Percentiles rank a stretch among this genome's conserved stretches.
phyloP scores from a whole-genome alignment of 1,140 invertebrate genomes.

The Cyphomyrmex costatus region DNA sequence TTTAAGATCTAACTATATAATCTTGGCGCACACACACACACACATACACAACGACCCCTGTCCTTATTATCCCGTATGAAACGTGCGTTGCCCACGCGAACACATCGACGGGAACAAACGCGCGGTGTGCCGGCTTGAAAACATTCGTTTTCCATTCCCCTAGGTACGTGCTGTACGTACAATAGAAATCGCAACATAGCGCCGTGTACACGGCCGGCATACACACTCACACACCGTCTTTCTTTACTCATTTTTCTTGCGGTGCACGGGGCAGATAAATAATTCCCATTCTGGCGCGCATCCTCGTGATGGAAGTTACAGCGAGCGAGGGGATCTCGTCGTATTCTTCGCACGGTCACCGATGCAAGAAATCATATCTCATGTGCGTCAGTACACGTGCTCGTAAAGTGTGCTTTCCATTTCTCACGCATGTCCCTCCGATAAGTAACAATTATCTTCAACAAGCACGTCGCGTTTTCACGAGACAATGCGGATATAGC shows the following conservation, averaged over 20 bases:
- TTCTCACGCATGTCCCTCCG: slow-evolving; percentile 59
- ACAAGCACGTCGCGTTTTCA: slow-evolving; percentile 42
- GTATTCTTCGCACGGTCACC: slow-evolving; percentile 55
- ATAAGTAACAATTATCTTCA: slow-evolving; percentile 62
- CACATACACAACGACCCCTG: too few species aligned
- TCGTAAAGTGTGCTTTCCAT: slow-evolving; percentile 58
- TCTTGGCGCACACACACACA: slow-evolving; percentile 10
- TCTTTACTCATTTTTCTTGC: slow-evolving; percentile 42
- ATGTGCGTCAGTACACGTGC: slow-evolving; percentile 12
- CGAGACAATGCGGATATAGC: slow-evolving; percentile 44
- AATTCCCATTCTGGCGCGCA: slow-evolving; percentile 53
- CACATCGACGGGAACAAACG: slow-evolving; percentile 46
- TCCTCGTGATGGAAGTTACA: slow-evolving; percentile 32
- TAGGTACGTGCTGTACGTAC: slow-evolving; percentile 49
- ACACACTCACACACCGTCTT: not conserved
- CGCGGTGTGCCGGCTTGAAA: slow-evolving; percentile 47
- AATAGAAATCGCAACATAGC: slow-evolving; percentile 56
- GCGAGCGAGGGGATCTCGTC: not conserved
- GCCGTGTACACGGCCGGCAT: not conserved
- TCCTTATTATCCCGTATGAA: slow-evolving; percentile 40
- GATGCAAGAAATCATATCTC: slow-evolving; percentile 49
- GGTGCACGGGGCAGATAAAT: slow-evolving; percentile 46
- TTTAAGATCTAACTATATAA: slow-evolving; percentile 39
- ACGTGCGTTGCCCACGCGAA: slow-evolving; percentile 9
- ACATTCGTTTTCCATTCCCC: slow-evolving; percentile 55